phyloP scores from a whole-genome alignment of 2,888 invertebrate species.

The Apamea sordens region DNA sequence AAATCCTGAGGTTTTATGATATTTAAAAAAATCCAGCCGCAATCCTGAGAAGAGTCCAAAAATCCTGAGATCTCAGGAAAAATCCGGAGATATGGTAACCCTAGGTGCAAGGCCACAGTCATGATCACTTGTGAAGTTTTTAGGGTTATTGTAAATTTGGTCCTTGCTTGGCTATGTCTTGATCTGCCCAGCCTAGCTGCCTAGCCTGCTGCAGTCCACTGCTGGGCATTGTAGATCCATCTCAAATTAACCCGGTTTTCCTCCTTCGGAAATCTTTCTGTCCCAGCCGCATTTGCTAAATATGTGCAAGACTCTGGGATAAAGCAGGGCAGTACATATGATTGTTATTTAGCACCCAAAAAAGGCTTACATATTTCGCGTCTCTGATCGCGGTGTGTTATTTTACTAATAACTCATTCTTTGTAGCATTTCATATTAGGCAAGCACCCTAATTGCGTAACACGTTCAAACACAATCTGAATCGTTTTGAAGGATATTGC shows the following conservation, averaged over 20 bases:
- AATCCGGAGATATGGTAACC: too few species aligned
- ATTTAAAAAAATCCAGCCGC: too few species aligned
- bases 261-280: neutral
- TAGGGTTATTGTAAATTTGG: neutral
- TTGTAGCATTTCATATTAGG: neutral
- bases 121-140: conserved; percentile 21
- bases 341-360: neutral
- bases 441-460: too few species aligned
- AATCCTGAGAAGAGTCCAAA: too few species aligned
- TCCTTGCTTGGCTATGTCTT: neutral
- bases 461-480: too few species aligned
- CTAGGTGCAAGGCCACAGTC: conserved; percentile 57
- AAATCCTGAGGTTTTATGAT: too few species aligned
- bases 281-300: neutral
- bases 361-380: neutral
- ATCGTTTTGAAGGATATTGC: too few species aligned
- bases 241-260: neutral
- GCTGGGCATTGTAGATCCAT: neutral
- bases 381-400: neutral
- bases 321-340: neutral
- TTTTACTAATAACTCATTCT: neutral
- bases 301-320: neutral
- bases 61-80: too few species aligned
- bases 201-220: neutral
- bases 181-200: neutral